Conservation (phyloP, 1,140 invertebrate genomes). For the Lanistes nyassanus region DNA sequence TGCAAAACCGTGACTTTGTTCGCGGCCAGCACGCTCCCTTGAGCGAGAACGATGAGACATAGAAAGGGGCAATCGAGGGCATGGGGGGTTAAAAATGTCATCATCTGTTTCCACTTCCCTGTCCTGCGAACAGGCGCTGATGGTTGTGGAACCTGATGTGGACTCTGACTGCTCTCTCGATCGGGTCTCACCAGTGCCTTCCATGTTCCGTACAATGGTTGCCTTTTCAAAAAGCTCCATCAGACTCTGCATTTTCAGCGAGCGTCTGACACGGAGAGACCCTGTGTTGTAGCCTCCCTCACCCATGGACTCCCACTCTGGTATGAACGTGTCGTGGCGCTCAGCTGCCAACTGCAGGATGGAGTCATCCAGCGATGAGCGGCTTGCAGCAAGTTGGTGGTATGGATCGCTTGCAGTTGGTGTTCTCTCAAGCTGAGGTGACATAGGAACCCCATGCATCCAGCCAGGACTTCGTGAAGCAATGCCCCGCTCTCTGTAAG, state of each 20-base stretch:
- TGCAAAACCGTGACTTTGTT: background rate
- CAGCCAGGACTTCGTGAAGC: slow-evolving; percentile 2
- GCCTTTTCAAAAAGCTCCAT: slow-evolving; percentile 55
- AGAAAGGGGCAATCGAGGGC: background rate
- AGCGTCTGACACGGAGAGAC: slow-evolving; percentile 48
- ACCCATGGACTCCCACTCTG: slow-evolving; percentile 21
- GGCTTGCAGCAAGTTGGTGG: slow-evolving; percentile 38
- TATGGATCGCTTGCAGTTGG: slow-evolving; percentile 7
- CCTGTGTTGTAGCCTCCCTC: slow-evolving; percentile 41
- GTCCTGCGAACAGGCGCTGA: slow-evolving; percentile 31
- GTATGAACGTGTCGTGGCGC: slow-evolving; percentile 47
- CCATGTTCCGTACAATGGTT: slow-evolving; percentile 29
- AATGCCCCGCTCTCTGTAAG: slow-evolving; percentile 8
- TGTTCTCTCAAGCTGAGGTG: slow-evolving; percentile 9
- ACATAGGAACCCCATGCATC: background rate
- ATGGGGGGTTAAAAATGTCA: slow-evolving; percentile 25
- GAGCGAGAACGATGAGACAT: slow-evolving; percentile 21
- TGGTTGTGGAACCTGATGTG: slow-evolving; percentile 22
- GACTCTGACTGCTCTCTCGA: slow-evolving; percentile 31
- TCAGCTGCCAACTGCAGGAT: slow-evolving; percentile 49
- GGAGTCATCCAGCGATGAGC: slow-evolving; percentile 55
- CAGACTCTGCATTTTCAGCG: slow-evolving; percentile 53
- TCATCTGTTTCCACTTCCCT: slow-evolving; percentile 33
- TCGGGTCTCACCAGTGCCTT: slow-evolving; percentile 25
- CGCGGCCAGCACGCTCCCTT: slow-evolving; percentile 20